Evolutionary conservation across 64 coral and sea anemone species (phyloP).

Genomic region (Pocillopora damicornis): DNA sequence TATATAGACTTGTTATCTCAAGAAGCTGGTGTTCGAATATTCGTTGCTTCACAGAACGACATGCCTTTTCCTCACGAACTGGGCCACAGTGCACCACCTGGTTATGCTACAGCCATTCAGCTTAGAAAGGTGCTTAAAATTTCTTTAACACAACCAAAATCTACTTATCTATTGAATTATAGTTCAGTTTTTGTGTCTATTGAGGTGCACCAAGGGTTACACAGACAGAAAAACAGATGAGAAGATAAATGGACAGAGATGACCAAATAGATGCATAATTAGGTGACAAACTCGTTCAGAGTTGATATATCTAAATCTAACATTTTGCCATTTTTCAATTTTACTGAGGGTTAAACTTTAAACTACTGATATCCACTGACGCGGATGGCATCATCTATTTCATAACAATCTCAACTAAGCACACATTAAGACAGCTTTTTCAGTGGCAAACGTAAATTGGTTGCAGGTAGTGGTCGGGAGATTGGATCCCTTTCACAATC

Average conservation of each 20-base stretch:
- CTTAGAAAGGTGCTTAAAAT: conserved; percentile 29
- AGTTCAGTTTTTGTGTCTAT: no score
- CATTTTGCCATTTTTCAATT: no score
- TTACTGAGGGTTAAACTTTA: no score
- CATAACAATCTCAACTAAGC: not conserved
- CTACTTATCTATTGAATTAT: no score
- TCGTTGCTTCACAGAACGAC: conserved; percentile 25
- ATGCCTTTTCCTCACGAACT: conserved; percentile 61
- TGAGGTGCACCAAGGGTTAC: no score
- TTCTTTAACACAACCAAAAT: not conserved
- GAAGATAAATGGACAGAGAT: no score
- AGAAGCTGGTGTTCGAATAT: conserved; percentile 47
- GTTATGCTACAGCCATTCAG: conserved; percentile 37
- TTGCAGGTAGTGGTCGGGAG: conserved; percentile 12
- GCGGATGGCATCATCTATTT: not conserved
- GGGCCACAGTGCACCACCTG: conserved; percentile 33
- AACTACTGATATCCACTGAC: no score
- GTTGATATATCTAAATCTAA: no score
- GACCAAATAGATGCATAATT: no score
- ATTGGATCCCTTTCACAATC: conserved; percentile 42
- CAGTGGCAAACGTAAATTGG: not conserved
- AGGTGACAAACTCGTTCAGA: no score
- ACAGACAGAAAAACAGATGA: no score
- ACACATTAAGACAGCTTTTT: not conserved
- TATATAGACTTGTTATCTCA: conserved; percentile 40